These are phyloP conservation scores for Druon quercuslanigerum DNA, from an alignment of 1,140 invertebrate species.

Conservation along the genomic window DNA sequence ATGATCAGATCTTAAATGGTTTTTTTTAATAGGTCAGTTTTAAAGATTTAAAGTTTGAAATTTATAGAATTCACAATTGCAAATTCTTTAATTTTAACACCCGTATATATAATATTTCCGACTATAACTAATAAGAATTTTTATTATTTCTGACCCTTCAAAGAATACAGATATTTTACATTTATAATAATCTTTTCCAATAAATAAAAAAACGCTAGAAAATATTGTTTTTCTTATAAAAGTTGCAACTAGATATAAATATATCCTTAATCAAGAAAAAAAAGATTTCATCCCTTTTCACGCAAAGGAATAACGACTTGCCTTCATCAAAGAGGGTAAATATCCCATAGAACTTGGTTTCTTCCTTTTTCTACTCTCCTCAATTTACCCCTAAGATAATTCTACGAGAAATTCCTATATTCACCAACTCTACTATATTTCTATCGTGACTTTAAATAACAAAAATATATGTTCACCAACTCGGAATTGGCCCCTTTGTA, in stretches of 20 bases:
- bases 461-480: not conserved
- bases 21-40: no score
- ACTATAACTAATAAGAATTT: no score
- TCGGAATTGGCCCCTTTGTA: not conserved
- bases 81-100: no score
- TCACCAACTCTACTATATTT: not conserved
- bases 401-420: not conserved
- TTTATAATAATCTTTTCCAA: no score
- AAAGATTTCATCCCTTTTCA: not conserved
- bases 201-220: no score
- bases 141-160: no score
- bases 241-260: not conserved
- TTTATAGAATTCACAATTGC: no score
- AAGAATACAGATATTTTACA: no score
- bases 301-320: not conserved
- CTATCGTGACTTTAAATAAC: slow-evolving; percentile 1
- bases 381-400: slow-evolving; percentile 3
- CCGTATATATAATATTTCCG: no score
- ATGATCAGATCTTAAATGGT: no score
- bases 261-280: not conserved
- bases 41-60: no score
- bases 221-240: not conserved
- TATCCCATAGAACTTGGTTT: not conserved
- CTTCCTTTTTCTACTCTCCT: not conserved
- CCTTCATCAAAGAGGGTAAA: not conserved